Conservation (phyloP, 2,797 vertebrate species). For the Falco berigora region DNA sequence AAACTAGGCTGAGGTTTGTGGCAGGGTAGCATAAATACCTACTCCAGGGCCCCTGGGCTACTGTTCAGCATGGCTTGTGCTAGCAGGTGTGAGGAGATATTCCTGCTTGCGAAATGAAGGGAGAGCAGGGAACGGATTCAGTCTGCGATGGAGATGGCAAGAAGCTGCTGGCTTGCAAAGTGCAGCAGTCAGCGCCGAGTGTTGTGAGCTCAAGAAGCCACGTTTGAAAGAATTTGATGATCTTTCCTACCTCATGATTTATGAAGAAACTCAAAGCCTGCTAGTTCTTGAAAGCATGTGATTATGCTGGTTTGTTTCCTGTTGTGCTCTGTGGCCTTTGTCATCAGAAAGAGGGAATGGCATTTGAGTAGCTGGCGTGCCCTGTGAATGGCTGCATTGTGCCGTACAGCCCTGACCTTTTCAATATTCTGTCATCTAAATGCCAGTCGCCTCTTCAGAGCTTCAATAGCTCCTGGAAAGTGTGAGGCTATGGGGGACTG, state of each 20-base stretch:
- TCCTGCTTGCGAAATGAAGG: neutral
- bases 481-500: neutral
- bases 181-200: neutral
- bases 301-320: conserved; percentile 3
- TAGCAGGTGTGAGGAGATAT: neutral
- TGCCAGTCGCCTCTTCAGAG: neutral
- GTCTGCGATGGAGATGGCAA: neutral
- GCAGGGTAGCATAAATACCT: neutral
- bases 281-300: neutral
- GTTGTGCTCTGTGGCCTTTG: neutral
- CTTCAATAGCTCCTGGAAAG: neutral
- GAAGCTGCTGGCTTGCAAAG: neutral
- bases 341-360: conserved; percentile 6
- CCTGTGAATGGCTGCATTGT: neutral
- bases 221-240: neutral
- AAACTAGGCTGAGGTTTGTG: neutral
- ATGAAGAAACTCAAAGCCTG: conserved; percentile 15
- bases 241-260: neutral
- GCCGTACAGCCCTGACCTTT: conserved; percentile 11
- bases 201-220: neutral
- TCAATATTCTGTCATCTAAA: conserved; percentile 7
- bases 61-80: neutral
- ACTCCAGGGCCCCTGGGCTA: neutral
- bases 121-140: neutral
- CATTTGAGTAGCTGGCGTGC: conserved; percentile 1